Percentiles rank a stretch among this genome's conserved stretches.
Conservation (phyloP, 2,113 vertebrate species). For the Scomber scombrus region DNA sequence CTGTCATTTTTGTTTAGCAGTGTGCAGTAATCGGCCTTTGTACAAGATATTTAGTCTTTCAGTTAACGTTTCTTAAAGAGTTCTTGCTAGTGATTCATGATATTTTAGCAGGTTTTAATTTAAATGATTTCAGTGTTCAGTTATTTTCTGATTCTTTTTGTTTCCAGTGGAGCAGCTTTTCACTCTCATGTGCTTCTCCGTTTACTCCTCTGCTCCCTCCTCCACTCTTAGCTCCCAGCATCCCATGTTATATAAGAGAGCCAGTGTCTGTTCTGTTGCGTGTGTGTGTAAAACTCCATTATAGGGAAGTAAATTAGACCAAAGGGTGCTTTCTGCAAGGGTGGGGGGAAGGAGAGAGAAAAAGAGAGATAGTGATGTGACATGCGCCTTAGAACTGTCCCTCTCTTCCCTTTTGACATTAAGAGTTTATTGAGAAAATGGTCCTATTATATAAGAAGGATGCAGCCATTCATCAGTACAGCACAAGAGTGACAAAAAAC, state of each 20-base stretch:
- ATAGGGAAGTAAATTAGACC: slow-evolving; percentile 45
- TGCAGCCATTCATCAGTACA: slow-evolving; percentile 60
- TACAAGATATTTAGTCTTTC: not conserved
- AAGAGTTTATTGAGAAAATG: slow-evolving; percentile 65
- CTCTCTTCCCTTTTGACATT: slow-evolving; percentile 24
- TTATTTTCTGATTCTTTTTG: not conserved
- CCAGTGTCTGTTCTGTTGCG: slow-evolving; percentile 41
- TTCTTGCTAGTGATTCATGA: not conserved
- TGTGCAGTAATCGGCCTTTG: not conserved
- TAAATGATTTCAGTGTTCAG: not conserved
- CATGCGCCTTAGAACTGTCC: slow-evolving; percentile 7
- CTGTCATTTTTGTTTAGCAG: not conserved
- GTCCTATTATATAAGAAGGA: slow-evolving; percentile 65
- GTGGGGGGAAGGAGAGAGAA: not conserved
- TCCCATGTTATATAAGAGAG: slow-evolving; percentile 55
- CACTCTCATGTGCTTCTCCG: slow-evolving; percentile 6
- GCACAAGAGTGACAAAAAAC: slow-evolving; percentile 39
- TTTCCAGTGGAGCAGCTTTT: slow-evolving; percentile 1
- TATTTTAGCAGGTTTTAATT: not conserved
- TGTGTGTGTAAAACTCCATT: slow-evolving; percentile 44
- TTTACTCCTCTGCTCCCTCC: slow-evolving; percentile 24
- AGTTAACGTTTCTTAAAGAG: not conserved
- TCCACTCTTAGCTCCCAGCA: slow-evolving; percentile 39
- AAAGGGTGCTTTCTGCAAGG: slow-evolving; percentile 25
- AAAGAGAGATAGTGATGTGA: not conserved